Evolutionary conservation across 2,888 invertebrate species (phyloP).

Genomic region (Mactromeris polynyma): DNA sequence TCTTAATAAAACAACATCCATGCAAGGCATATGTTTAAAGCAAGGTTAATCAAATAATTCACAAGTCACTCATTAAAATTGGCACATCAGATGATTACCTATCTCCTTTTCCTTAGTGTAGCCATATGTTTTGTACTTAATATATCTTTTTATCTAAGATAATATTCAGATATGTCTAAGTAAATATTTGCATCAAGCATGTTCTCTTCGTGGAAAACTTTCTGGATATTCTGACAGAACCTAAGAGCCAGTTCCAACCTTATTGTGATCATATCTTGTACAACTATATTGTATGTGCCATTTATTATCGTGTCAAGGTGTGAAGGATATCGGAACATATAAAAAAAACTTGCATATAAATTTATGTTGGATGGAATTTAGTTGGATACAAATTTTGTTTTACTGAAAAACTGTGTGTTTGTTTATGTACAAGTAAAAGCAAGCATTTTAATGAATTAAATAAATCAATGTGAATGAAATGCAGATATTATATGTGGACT

Average conservation of each 20-base stretch:
- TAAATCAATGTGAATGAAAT: background rate
- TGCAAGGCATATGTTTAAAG: background rate
- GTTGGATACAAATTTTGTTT: too few species aligned
- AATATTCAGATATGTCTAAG: constrained; percentile 22
- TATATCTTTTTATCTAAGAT: constrained; percentile 17
- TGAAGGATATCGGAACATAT: background rate
- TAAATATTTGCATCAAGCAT: constrained; percentile 24
- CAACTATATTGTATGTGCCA: background rate
- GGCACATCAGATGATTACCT: constrained; percentile 23
- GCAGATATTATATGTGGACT: background rate
- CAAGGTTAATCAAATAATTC: constrained; percentile 15
- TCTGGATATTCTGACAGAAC: background rate
- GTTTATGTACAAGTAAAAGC: background rate
- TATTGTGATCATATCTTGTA: background rate
- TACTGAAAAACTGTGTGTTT: background rate
- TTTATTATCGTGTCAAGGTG: background rate
- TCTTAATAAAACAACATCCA: background rate
- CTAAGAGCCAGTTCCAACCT: background rate
- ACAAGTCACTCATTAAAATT: constrained; percentile 4
- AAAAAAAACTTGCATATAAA: background rate
- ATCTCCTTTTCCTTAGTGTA: background rate
- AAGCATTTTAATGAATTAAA: background rate
- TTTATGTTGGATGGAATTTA: too few species aligned
- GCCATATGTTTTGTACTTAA: constrained; percentile 39
- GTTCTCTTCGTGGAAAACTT: background rate